Base-by-base conservation (phyloP, 2,888 invertebrate genomes). In the Bimastos eiseni region DNA sequence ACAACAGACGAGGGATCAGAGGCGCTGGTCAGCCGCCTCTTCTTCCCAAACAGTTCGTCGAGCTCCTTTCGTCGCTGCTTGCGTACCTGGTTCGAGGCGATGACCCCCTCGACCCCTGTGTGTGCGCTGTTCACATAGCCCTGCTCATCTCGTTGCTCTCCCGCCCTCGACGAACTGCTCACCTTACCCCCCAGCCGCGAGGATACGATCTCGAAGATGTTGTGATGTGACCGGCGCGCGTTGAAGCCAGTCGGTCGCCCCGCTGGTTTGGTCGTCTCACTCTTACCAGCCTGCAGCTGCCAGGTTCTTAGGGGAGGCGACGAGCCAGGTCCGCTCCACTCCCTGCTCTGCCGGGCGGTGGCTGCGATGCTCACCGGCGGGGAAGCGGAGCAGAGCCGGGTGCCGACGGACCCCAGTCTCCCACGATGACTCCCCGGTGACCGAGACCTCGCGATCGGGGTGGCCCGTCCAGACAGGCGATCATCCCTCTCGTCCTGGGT, bases 81-180 rank as follows among this genome's bases (percentile, higher is more conserved):
- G 30, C 95, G 93, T 15, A 95, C 93, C 90, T 97, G 95, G 96
- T 95, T 96, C 6, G 92, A 91, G 30, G 92, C 92, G 83, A 91
- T 37, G 37, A 90, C 91, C 37, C 91, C 91, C 95, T 97, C 96
- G 92, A 96, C 93, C 41, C 41, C 41, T 30, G 55, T 55, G 24
- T 55, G 55, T 93, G 96, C 96, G 93, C 96, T 96, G 95, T 97
- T 97, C 93, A 96, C 96, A 95, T 96, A 96, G 90, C 94, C 93
- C 34, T 89, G n/a, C 1, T 95, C 96, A 90, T 95, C 90, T 36
- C 84, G 33, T 3, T 11, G 15, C 19, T 84, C 34, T 2, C 34
- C 19, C 17, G 17, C 84, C 17, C 11, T 2, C 33, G 84, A 34
- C 34, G 84, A 36, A 24, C 37, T 38, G 41, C 30, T 38, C 41